Base-by-base conservation (phyloP, 2,113 vertebrate genomes). In the Barbus barbus region DNA sequence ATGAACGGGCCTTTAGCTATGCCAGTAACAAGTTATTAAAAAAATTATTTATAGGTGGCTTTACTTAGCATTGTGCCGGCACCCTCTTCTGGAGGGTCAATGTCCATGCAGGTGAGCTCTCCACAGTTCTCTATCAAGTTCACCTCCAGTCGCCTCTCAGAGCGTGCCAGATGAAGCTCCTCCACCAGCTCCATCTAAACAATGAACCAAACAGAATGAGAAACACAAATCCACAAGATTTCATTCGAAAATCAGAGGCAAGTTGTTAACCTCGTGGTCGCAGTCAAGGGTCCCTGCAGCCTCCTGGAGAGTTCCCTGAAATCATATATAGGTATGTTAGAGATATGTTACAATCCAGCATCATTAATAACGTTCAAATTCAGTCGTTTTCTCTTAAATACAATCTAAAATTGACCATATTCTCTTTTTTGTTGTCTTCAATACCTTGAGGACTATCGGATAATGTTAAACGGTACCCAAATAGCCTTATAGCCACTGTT, bases 91-190 rank as follows among this genome's bases (percentile, higher is more conserved):
- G 94, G 92, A 44, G 92, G 84, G 87, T 98, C 97, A 85, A 96
- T 96, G 56, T 98, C 97, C 97, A 98, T 98, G 82, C 90, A 95
- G 28, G 95, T 96, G 84, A 98, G 92, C 56, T 97, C 96, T 84
- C 95, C 97, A 65, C 95, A 95, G 71, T 94, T 91, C 53, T 96
- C 91, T 24, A 92, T 89, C 3, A 96, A 90, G 78, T 95, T 87
- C 65, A 97, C 90, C 3, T 91, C 94, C 88, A 96, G 84, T 24
- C 82, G 94, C 86, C 90, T 96, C 65, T 95, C 93, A 86, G 92
- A 90, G 53, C 96, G 96, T 46, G 96, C 96, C 41, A 94, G 92
- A 1, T 97, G 94, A 81, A 98, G 92, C 73, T 96, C 95, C 92
- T 97, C 95, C 38, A 93, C 94, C 87, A 97, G 94, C 83, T 95